Evolutionary conservation across 2,797 vertebrate genomes (phyloP), one percentile per base, ranked within the genome.

Genomic region (Rallus crepitans): DNA sequence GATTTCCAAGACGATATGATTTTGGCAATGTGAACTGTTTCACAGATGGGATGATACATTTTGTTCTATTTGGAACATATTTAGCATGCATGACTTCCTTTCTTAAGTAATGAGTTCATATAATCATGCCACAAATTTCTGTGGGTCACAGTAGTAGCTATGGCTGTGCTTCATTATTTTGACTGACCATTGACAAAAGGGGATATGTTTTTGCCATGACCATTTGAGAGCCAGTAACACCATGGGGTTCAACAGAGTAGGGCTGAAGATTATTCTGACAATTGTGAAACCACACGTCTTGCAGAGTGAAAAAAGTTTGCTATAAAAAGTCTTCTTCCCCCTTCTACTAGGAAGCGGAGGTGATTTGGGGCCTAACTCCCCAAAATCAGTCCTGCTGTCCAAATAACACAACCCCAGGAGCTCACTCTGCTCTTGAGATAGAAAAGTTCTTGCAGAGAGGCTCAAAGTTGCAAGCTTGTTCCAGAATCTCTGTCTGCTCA

Each of bases 51-150:
- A 78, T 92, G 96, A 96, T 96, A 97, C 96, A 97, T 97, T 97
- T 96, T 97, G 96, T 97, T 97, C 95, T 97, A 91, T 96, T 97
- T 96, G 94, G 96, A 97, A 95, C 93, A 56, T 82, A 89, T 66
- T 97, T 95, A 96, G 92, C 61, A 92, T 96, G 92, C 95, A 93
- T 96, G 87, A 96, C 64, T 96, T 94, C 95, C 83, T 94, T 94
- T 94, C 95, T 85, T 94, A 87, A 97, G 95, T 96, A 96, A 96
- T 89, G 92, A 96, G 89, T 93, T 93, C 87, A 92, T 92, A 92
- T 96, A 92, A 82, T 91, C 57, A 47, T 85, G 92, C 86, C 81
- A 75, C 78, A 85, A 48, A 85, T 89, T 93, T 96, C 91, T 89
- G 84, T 64, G 82, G 92, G 94, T 89, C 92, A 76, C 87, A 93